Evolutionary conservation across 2,888 invertebrate genomes (phyloP).

Genomic region (Luperina nickerlii): DNA sequence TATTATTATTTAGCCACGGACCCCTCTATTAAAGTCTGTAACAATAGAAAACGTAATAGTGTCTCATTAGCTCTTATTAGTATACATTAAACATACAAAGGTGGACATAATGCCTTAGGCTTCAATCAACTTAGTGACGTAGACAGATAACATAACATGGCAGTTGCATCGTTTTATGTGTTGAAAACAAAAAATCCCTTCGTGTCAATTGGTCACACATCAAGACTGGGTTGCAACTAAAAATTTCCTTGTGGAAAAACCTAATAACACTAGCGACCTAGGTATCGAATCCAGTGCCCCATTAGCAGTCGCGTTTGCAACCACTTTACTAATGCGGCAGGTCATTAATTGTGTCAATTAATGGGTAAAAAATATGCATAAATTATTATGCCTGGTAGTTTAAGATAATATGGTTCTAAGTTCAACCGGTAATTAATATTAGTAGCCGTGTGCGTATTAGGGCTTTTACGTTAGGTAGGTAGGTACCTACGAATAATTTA

Average conservation of each 20-base stretch:
- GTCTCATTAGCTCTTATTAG: too few relatives aligned
- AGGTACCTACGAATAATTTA: too few relatives aligned
- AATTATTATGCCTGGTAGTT: not conserved
- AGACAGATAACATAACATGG: not conserved
- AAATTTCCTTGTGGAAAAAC: not conserved
- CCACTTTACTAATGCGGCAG: not conserved
- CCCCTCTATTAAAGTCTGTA: too few relatives aligned
- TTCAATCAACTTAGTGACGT: too few relatives aligned
- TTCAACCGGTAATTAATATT: constrained; percentile 24
- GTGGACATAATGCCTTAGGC: not conserved
- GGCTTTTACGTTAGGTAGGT: constrained; percentile 15
- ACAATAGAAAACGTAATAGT: too few relatives aligned
- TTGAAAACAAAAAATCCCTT: not conserved
- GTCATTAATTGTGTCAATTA: not conserved
- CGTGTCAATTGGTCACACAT: not conserved
- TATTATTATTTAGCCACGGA: too few relatives aligned
- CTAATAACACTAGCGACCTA: not conserved
- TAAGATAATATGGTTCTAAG: not conserved
- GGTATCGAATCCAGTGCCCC: too few relatives aligned
- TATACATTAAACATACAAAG: not conserved
- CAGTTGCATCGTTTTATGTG: not conserved
- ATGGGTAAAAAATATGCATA: not conserved
- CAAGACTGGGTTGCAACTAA: not conserved
- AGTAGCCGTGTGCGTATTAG: constrained; percentile 2
- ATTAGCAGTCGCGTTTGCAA: not conserved